Conservation (phyloP, 2,888 invertebrate genomes). For the Lumbricus terrestris region DNA sequence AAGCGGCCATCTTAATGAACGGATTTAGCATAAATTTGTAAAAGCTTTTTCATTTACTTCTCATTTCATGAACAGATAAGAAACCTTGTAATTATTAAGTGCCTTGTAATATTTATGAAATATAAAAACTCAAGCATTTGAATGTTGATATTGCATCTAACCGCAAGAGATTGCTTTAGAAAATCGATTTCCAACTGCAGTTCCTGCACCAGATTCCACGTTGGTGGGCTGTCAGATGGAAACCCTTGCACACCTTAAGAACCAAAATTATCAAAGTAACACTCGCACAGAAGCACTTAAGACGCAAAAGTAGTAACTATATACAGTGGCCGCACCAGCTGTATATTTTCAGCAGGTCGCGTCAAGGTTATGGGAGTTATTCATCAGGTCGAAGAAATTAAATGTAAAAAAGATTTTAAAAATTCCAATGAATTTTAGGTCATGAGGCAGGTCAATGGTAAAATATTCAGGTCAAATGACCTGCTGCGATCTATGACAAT, state of each 20-base stretch:
- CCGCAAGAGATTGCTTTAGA: not conserved
- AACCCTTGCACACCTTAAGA: not conserved
- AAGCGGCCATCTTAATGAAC: not conserved
- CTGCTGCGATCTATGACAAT: too few species aligned
- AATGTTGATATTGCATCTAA: not conserved
- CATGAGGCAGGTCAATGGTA: too few species aligned
- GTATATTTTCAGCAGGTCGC: too few species aligned
- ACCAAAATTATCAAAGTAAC: not conserved
- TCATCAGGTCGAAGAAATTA: too few species aligned
- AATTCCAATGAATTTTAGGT: too few species aligned
- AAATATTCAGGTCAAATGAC: too few species aligned
- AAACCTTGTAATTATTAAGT: not conserved
- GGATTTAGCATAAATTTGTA: not conserved
- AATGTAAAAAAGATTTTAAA: too few species aligned
- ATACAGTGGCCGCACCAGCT: not conserved
- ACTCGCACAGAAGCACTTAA: not conserved
- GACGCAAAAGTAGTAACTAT: not conserved
- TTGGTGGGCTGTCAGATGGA: not conserved
- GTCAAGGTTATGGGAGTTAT: too few species aligned
- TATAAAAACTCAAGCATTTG: not conserved
- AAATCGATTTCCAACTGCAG: not conserved
- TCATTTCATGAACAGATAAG: not conserved
- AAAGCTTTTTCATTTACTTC: not conserved
- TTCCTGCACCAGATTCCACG: not conserved
- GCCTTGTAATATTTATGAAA: not conserved